Evolutionary conservation across 23 tunicate genomes (phyloP).

Genomic region (Styela clava): DNA sequence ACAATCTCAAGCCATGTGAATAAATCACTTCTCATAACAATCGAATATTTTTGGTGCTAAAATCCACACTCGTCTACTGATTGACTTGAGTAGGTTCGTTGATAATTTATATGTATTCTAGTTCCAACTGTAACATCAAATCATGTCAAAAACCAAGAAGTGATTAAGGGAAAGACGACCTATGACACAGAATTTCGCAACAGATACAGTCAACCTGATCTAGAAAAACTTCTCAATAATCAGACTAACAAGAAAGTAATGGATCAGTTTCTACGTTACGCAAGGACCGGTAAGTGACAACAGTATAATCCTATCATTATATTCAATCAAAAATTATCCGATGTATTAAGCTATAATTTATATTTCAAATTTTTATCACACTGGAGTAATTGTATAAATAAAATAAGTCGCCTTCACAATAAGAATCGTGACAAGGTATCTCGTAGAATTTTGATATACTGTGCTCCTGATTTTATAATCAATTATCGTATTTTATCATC

Average conservation of each 20-base stretch:
- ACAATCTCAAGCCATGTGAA: background rate
- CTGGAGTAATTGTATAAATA: too few relatives aligned
- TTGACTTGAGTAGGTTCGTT: too few relatives aligned
- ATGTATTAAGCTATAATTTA: too few relatives aligned
- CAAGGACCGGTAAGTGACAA: slow-evolving; percentile 13
- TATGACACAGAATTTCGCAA: slow-evolving; percentile 47
- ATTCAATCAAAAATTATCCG: background rate
- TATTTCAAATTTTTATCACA: too few relatives aligned
- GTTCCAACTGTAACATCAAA: slow-evolving; percentile 76
- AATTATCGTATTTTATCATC: too few relatives aligned
- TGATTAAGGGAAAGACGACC: slow-evolving; percentile 64
- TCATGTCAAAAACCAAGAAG: slow-evolving; percentile 74
- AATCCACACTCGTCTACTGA: too few relatives aligned
- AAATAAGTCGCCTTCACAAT: too few relatives aligned
- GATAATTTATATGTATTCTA: slow-evolving; percentile 1
- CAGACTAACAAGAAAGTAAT: slow-evolving; percentile 59
- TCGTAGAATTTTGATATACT: too few relatives aligned
- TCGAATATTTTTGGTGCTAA: too few relatives aligned
- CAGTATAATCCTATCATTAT: background rate
- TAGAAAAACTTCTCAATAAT: slow-evolving; percentile 45
- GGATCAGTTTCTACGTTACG: slow-evolving; percentile 57
- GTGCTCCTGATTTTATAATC: too few relatives aligned
- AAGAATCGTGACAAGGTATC: too few relatives aligned
- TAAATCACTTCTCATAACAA: background rate
- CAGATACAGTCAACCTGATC: slow-evolving; percentile 46